These are phyloP conservation scores for Leptopterna dolabrata DNA, from an alignment of 2,888 invertebrate genomes.

Conservation along the genomic window DNA sequence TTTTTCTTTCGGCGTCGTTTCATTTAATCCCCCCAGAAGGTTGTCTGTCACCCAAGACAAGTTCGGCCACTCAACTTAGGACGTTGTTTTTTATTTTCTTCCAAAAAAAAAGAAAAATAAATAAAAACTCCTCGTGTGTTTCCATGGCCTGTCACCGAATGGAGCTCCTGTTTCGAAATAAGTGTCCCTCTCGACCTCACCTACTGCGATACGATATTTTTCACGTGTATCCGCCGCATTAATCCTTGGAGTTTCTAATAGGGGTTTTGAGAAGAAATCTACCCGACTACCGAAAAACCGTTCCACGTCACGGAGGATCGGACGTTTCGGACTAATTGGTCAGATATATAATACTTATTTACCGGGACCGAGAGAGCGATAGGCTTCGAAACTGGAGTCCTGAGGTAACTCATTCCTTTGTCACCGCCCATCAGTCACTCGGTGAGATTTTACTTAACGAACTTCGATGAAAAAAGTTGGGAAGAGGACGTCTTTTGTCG, in stretches of 20 bases:
- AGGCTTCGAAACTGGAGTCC: conserved; percentile 28
- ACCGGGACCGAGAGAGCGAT: background rate
- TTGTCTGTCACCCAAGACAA: conserved; percentile 43
- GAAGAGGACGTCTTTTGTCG: conserved; percentile 12
- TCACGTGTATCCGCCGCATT: conserved; percentile 45
- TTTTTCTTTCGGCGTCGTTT: conserved; percentile 41
- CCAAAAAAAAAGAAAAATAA: background rate
- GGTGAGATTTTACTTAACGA: conserved; percentile 22
- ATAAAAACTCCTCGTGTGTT: background rate
- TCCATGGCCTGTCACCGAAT: conserved; percentile 5
- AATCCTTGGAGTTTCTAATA: conserved; percentile 21
- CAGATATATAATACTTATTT: conserved; percentile 39
- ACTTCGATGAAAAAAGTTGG: conserved; percentile 3
- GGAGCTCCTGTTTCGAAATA: conserved; percentile 46
- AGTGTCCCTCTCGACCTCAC: conserved; percentile 1
- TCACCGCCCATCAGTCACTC: conserved; percentile 12
- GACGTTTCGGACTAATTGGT: conserved; percentile 32
- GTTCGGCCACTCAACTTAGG: conserved; percentile 42
- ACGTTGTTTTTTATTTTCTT: background rate
- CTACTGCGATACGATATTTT: conserved; percentile 23
- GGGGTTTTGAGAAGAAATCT: background rate
- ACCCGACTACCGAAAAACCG: background rate
- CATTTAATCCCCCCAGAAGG: conserved; percentile 33
- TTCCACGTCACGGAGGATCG: background rate
- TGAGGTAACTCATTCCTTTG: background rate